A percentile compares a stretch with the other conserved stretches of the same genome.
phyloP scores from a whole-genome alignment of 2,113 vertebrate species.

The Eulacestoma nigropectus region DNA sequence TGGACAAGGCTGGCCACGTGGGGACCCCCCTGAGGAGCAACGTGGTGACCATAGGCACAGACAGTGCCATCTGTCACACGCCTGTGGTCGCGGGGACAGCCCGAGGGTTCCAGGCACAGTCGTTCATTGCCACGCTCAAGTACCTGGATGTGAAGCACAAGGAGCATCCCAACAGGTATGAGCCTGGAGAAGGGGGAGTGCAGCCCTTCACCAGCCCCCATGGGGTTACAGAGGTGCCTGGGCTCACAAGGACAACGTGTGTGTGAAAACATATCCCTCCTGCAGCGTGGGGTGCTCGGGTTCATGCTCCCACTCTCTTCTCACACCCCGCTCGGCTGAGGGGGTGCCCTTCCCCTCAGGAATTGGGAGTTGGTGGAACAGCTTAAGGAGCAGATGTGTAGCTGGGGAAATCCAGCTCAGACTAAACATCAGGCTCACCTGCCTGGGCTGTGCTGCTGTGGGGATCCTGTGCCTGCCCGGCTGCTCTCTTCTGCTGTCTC shows the following conservation, averaged over 20 bases:
- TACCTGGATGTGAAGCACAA: conserved; percentile 98
- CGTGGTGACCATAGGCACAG: conserved; percentile 87
- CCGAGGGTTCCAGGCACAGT: conserved; percentile 95
- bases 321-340: fast-evolving
- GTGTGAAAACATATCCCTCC: background rate
- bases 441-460: background rate
- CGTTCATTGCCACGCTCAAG: conserved; percentile 92
- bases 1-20: conserved; percentile 86
- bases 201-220: background rate
- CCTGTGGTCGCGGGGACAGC: conserved; percentile 91
- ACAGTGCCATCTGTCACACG: conserved; percentile 93
- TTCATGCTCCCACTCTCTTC: background rate
- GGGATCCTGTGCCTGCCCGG: background rate
- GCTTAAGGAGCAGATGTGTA: background rate
- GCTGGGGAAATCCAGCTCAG: background rate
- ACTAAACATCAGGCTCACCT: background rate
- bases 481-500: background rate
- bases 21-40: conserved; percentile 93
- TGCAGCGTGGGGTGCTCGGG: fast-evolving
- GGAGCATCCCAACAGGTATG: conserved; percentile 93
- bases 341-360: background rate
- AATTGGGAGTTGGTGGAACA: background rate
- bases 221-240: background rate
- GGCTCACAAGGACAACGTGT: fast-evolving
- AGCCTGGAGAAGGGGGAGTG: background rate